Percentiles rank a stretch among this genome's conserved stretches.
Evolutionary conservation across 1,140 invertebrate species (phyloP).

Genomic region (Trissolcus basalis): DNA sequence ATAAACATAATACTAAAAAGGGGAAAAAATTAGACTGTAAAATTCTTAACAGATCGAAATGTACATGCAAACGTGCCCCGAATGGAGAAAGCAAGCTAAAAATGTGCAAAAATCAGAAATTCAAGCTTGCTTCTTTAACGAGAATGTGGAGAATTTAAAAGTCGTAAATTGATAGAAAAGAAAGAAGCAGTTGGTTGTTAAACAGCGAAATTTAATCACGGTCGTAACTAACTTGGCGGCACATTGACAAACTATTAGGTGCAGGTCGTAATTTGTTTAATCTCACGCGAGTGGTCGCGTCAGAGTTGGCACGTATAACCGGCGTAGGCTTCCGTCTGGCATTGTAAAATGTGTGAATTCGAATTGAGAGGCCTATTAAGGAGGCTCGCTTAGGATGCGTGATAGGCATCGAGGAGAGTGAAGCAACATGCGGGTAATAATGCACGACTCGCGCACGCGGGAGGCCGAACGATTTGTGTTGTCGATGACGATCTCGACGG

Average conservation of each 20-base stretch:
- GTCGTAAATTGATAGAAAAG: slow-evolving; percentile 9
- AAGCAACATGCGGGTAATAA: slow-evolving; percentile 44
- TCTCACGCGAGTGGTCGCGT: slow-evolving; percentile 12
- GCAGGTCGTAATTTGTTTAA: slow-evolving; percentile 16
- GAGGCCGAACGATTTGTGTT: slow-evolving; percentile 47
- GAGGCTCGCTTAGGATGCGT: slow-evolving; percentile 35
- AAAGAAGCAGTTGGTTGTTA: neutral
- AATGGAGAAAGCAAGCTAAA: neutral
- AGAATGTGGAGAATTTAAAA: neutral
- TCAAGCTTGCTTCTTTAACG: neutral
- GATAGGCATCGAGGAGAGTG: slow-evolving; percentile 41
- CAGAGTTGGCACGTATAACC: slow-evolving; percentile 23
- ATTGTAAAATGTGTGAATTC: slow-evolving; percentile 41
- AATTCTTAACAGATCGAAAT: neutral
- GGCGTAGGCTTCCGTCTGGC: slow-evolving; percentile 23
- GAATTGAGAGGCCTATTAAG: slow-evolving; percentile 43
- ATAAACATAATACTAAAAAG: neutral
- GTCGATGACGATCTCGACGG: slow-evolving; percentile 45
- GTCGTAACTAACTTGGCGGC: slow-evolving; percentile 14
- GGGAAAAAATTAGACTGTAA: too few relatives aligned
- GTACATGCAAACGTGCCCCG: neutral
- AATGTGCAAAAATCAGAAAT: slow-evolving; percentile 1
- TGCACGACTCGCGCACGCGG: slow-evolving; percentile 29
- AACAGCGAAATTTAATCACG: slow-evolving; percentile 7
- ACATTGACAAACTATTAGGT: slow-evolving; percentile 23